A percentile compares a stretch with the other conserved stretches of the same genome.
These are phyloP conservation scores for Triplophysa tibetana DNA, from an alignment of 2,113 vertebrate genomes.

Conservation along the genomic window DNA sequence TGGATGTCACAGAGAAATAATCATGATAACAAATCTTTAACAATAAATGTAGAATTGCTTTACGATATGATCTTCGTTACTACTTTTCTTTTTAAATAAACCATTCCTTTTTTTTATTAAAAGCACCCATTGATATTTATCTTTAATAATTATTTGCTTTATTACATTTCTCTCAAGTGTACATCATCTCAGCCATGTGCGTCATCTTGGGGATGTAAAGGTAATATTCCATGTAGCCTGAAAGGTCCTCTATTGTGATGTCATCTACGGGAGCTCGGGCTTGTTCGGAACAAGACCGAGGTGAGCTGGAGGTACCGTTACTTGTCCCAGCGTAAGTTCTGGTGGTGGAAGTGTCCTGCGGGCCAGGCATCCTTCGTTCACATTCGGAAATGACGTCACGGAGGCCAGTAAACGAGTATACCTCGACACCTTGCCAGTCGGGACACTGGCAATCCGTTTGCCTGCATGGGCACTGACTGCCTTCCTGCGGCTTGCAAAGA, in stretches of 20 bases:
- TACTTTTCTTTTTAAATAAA: slow-evolving; percentile 26
- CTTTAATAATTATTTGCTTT: slow-evolving; percentile 27
- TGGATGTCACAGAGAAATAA: neutral
- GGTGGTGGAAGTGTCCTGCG: slow-evolving; percentile 71
- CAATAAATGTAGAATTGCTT: slow-evolving; percentile 28
- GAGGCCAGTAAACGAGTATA: slow-evolving; percentile 93
- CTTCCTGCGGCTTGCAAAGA: slow-evolving; percentile 75
- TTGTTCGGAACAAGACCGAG: slow-evolving; percentile 94
- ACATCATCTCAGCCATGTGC: slow-evolving; percentile 99
- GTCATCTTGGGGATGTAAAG: slow-evolving; percentile 99
- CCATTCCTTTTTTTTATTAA: neutral
- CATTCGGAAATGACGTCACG: slow-evolving; percentile 82
- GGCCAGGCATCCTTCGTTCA: slow-evolving; percentile 68
- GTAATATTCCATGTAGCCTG: slow-evolving; percentile 97
- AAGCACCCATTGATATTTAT: neutral
- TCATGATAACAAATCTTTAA: slow-evolving; percentile 13
- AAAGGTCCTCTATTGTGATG: slow-evolving; percentile 98
- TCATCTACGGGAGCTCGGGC: slow-evolving; percentile 92
- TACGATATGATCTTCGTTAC: slow-evolving; percentile 25
- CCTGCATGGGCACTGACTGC: slow-evolving; percentile 61
- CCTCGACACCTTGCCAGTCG: slow-evolving; percentile 86
- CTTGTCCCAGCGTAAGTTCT: slow-evolving; percentile 75
- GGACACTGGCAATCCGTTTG: slow-evolving; percentile 74
- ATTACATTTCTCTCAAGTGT: slow-evolving; percentile 78
- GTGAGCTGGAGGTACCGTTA: slow-evolving; percentile 74